Base-by-base conservation (phyloP, 2,797 vertebrate species). In the Melanotaenia maccullochi region DNA sequence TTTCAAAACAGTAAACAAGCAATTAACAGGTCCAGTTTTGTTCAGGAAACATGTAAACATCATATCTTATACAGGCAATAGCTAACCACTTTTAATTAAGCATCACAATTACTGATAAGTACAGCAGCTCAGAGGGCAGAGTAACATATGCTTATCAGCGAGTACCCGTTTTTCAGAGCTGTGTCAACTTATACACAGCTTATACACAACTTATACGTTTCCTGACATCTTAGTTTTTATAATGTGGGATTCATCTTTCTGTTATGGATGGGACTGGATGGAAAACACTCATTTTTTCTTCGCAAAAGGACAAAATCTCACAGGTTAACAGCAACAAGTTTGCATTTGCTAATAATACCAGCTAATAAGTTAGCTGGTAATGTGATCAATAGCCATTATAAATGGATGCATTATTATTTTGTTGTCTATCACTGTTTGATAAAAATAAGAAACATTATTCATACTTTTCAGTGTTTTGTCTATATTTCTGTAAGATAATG, bases 171-270 rank as follows among this genome's bases (percentile, higher is more conserved):
- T 52, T 47, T 74, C 73, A 81, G 65, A 63, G 57, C 38, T 52
- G 42, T 77, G 44, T 81, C 68, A 65, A 71, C 56, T 36, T 71
- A 65, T 74, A 71, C 42, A n/a, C n/a, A n/a, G n/a, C n/a, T n/a
- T n/a, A n/a, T n/a, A n/a, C n/a, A n/a, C n/a, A n/a, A n/a, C n/a
- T n/a, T n/a, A n/a, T n/a, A n/a, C n/a, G n/a, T n/a, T n/a, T 49
- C 65, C 60, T 68, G 66, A 71, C 44, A 67, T 75, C 51, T 75
- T 68, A 79, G 82, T 60, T 49, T 60, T 38, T 57, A 60, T 60
- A 54, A 30, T 70, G 55, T 40, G 59, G 58, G 54, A 38, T 61
- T 77, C 28, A 67, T 71, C 6, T 20, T 18, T 18, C 49, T 47
- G 47, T 54, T 49, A 36, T 22, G 12, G 54, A 64, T 13, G 42